phyloP scores from a whole-genome alignment of 2,888 invertebrate species.

The Scaptomyza polygonia region DNA sequence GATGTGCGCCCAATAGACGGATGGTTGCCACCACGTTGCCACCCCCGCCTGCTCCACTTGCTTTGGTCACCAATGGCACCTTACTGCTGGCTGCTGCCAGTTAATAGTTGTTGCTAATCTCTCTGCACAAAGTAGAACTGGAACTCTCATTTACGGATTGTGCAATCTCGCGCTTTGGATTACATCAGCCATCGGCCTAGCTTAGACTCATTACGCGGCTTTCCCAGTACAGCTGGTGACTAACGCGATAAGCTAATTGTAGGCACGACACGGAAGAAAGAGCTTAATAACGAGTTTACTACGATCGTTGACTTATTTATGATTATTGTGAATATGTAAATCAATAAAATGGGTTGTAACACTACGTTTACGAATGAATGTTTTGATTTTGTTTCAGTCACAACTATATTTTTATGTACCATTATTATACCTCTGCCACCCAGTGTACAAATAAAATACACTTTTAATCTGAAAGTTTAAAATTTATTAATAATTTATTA shows the following conservation, averaged over 20 bases:
- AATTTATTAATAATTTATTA: too few species aligned
- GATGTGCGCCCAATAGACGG: constrained; percentile 42
- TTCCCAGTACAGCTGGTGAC: constrained; percentile 21
- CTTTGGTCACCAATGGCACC: constrained; percentile 35
- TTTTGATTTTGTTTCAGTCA: too few species aligned
- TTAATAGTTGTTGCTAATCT: constrained; percentile 30
- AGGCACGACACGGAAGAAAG: neutral
- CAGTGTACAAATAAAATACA: too few species aligned
- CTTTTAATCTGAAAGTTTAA: neutral
- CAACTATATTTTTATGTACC: too few species aligned
- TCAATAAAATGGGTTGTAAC: neutral
- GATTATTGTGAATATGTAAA: neutral
- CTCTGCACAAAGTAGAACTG: constrained; percentile 19
- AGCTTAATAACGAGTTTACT: neutral
- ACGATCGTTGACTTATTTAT: constrained; percentile 9
- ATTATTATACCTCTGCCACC: too few species aligned
- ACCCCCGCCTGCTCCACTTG: constrained; percentile 24
- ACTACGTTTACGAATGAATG: too few species aligned
- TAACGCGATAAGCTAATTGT: constrained; percentile 33
- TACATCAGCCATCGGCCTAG: constrained; percentile 56
- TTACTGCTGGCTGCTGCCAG: constrained; percentile 37
- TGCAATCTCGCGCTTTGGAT: constrained; percentile 52
- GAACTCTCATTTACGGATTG: constrained; percentile 38
- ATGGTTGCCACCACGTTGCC: constrained; percentile 45
- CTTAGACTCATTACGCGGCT: constrained; percentile 6